phyloP scores from a whole-genome alignment of 2,888 invertebrate species.

The Blastobasis lacticolella region DNA sequence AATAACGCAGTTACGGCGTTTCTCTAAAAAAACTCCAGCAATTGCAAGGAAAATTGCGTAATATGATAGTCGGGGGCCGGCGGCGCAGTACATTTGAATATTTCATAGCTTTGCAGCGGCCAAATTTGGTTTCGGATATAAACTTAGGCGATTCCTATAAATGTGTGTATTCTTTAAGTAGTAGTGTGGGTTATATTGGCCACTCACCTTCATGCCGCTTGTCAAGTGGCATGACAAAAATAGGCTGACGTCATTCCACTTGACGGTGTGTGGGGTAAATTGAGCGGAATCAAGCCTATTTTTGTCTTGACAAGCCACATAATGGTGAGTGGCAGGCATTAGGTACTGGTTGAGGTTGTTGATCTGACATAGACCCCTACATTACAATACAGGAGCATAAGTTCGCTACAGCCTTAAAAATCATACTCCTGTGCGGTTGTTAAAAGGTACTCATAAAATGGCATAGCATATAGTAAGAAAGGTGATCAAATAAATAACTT shows the following conservation, averaged over 20 bases:
- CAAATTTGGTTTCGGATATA: slow-evolving; percentile 24
- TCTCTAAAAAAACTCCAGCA: too few species aligned
- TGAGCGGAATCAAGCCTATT: too few species aligned
- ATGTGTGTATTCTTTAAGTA: not conserved
- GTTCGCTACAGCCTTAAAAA: too few species aligned
- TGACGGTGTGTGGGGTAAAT: too few species aligned
- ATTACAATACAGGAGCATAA: too few species aligned
- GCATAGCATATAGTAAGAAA: too few species aligned
- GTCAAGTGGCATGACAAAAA: not conserved
- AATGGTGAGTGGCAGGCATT: not conserved
- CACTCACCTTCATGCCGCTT: not conserved
- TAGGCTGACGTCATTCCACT: not conserved
- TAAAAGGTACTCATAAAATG: too few species aligned
- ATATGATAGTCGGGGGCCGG: slow-evolving; percentile 34
- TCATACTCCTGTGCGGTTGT: too few species aligned
- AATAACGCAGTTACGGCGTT: too few species aligned
- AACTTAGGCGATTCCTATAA: slow-evolving; percentile 12
- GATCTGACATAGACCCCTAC: not conserved
- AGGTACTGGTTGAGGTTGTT: not conserved
- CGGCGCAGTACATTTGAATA: slow-evolving; percentile 41
- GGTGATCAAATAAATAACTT: too few species aligned
- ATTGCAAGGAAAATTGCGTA: slow-evolving; percentile 30
- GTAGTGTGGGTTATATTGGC: not conserved
- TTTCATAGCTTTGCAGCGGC: slow-evolving; percentile 35
- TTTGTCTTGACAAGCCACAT: too few species aligned